Evolutionary conservation across 35 echinoderm and acorn worm species (phyloP), one percentile per base, ranked within the genome.

Genomic region (Ptychodera flava): DNA sequence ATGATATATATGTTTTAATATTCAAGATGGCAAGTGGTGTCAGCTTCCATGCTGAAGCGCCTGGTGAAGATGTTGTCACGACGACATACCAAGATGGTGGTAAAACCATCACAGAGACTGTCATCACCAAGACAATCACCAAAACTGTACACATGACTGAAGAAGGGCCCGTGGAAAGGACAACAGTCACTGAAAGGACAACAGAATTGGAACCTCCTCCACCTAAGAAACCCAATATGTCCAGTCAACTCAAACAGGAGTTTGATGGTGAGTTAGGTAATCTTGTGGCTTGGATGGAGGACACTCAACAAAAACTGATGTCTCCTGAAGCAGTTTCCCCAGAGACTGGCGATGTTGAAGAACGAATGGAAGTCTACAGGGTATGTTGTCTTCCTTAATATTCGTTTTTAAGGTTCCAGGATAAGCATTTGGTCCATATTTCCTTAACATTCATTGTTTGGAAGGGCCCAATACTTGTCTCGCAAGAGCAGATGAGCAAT

Each of bases 221-320:
- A 12, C 78, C 79, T 33, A 98, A 98, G 88, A 87, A 90, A 45
- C 84, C 90, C 15, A 35, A 88, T 35, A 90, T 94, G 52, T 92
- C 93, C 32, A 90, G 86, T 27, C 81, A 37, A 28, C 76, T 98
- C 33, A 98, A 93, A 88, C 88, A 83, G 75, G 87, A 93, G 79
- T 98, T 98, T 89, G 95, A 98, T 80, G 93, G 92, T 34, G 95
- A 98, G 90, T 79, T 98, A 78, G 95, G 89, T 30, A 98, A 90
- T 77, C 84, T 98, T 29, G 90, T 98, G 33, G 45, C 96, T 0
- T 99, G 96, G 96, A 85, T 90, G 85, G 90, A 99, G 82, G 96
- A 99, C 80, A 92, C 93, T 16, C 90, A 94, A 87, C 88, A 94
- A 38, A 89, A 78, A 37, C 78, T 99, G 30, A 34, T 88, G 35